Evolutionary conservation across 2,888 invertebrate genomes (phyloP), one percentile per base, ranked within the genome.

Genomic region (Drosophila quinaria): DNA sequence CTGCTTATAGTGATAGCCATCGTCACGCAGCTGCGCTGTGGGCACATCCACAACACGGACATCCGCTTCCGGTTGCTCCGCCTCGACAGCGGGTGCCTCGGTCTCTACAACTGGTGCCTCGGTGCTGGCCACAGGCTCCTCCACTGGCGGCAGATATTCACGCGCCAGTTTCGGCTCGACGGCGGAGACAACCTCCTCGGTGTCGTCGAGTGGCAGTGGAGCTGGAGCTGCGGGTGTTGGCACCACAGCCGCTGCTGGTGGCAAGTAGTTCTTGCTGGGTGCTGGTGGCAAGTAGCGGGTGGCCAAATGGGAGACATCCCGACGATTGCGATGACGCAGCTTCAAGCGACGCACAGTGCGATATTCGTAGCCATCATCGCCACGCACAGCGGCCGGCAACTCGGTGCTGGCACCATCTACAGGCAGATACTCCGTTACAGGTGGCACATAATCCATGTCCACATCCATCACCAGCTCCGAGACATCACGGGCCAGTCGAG

Each of bases 1-100:
- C 63, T 85, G 84, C 58, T 90, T 90, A 46, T 91, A 91, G 54
- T 91, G 91, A 31, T 91, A 91, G 54, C 91, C 91, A 64, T 91
- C 91, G 11, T 70, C 73, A 15, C 81, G 74, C 13, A 91, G 60
- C 31, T 87, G 66, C 0, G 80, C 87, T 1, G 81, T 77, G 11
- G 89, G 80, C 60, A 84, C 81, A 64, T 86, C 86, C 5, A 76
- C 85, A 5, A 87, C 73, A 17, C 70, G 80, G 9, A 78, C 66
- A 41, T 79, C 81, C 29, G 69, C 52, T 17, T 60, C 50, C 11
- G 56, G 59, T 22, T 68, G 55, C 0, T 31, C 11, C 51, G 73
- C 74, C 29, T 74, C 76, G 11, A 63, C 61, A n/a, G 69, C 63
- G 1, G 78, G 75, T 0, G 75, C 71, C 10, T 76, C 75, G 6